Percentiles rank a stretch among this genome's conserved stretches.
These are phyloP conservation scores for Oryzias sinensis DNA, from an alignment of 2,797 vertebrate species.

Conservation along the genomic window DNA sequence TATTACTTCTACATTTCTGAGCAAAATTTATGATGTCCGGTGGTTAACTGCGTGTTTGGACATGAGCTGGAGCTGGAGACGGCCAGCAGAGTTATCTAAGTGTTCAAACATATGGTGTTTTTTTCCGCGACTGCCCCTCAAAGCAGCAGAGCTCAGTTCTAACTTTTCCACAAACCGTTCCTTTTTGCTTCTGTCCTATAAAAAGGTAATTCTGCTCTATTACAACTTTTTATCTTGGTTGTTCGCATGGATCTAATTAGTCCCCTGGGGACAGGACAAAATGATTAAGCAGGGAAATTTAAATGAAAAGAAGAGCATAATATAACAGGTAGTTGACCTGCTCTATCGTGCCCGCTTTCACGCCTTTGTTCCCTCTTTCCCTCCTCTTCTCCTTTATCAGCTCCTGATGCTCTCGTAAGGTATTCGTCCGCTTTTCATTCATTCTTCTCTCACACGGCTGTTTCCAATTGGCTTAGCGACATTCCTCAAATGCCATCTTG, in stretches of 20 bases:
- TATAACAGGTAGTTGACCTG: background rate
- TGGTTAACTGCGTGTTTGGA: conserved; percentile 35
- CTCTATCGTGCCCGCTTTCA: conserved; percentile 1
- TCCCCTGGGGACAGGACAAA: background rate
- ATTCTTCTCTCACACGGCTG: conserved; percentile 60
- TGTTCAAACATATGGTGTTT: conserved; percentile 42
- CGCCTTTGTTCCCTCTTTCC: conserved; percentile 10
- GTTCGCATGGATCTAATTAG: conserved; percentile 3
- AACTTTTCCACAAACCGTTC: conserved; percentile 42
- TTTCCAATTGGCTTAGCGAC: conserved; percentile 64
- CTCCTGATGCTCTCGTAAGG: conserved; percentile 55
- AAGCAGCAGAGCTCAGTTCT: conserved; percentile 38
- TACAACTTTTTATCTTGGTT: background rate
- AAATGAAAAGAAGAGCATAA: background rate
- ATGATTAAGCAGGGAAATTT: conserved; percentile 2
- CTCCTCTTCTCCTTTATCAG: conserved; percentile 35
- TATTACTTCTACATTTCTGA: conserved; percentile 27
- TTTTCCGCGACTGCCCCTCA: conserved; percentile 49
- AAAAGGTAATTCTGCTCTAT: background rate
- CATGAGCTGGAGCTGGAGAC: conserved; percentile 10
- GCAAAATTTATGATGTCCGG: conserved; percentile 56
- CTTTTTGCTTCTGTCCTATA: conserved; percentile 1
- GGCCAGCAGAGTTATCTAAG: conserved; percentile 9
- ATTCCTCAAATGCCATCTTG: conserved; percentile 62
- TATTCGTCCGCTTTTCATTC: conserved; percentile 64